Base-by-base conservation (phyloP, 2,888 invertebrate species). In the Halictus quadricinctus region DNA sequence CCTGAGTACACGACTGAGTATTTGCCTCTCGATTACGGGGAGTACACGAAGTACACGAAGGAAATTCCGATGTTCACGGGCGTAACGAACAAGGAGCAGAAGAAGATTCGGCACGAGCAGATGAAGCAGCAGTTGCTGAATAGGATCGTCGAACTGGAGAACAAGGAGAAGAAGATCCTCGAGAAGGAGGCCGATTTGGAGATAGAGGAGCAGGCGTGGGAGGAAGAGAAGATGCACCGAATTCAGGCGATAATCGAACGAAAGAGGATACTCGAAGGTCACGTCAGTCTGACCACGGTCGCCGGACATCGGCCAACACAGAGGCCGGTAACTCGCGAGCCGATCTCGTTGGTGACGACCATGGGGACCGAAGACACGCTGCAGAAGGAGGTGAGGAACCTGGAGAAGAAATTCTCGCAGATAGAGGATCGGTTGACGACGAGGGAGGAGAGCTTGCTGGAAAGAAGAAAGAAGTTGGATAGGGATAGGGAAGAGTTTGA, bases 401-500 rank as follows among this genome's bases (percentile, higher is more conserved):
- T 91, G 21, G 81, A 90, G 60, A 12, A 72, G 2, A 21, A 87
- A 12, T 60, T 90, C 13, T 25, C 81, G 0, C 46, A 82, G 0
- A 75, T 79, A 0, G 83, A 87, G 12, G 72, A 86, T 0, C 29
- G 58, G 0, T 0, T 86, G 36, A 21, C 36, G n/a, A 46, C 85
- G 12, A 83, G 64, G 58, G 89, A 91, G 43, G 58, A 77, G 0
- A 6, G 6, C 0, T 29, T 86, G 13, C 0, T 12, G 3, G 78
- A 82, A n/a, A 78, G 78, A 7, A 83, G 89, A 7, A 81, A 72
- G 13, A 84, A 85, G 10, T 12, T 87, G 36, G 58, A 85, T 4
- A 76, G 25, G 13, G 90, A 91, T 25, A 87, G 86, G 8, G 75
- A 86, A 6, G 84, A 88, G 12, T 84, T 84, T 7, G 83, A 89